Percentiles rank a stretch among this genome's conserved stretches.
Evolutionary conservation across 2,113 vertebrate species (phyloP).

Genomic region (Anoplopoma fimbria): DNA sequence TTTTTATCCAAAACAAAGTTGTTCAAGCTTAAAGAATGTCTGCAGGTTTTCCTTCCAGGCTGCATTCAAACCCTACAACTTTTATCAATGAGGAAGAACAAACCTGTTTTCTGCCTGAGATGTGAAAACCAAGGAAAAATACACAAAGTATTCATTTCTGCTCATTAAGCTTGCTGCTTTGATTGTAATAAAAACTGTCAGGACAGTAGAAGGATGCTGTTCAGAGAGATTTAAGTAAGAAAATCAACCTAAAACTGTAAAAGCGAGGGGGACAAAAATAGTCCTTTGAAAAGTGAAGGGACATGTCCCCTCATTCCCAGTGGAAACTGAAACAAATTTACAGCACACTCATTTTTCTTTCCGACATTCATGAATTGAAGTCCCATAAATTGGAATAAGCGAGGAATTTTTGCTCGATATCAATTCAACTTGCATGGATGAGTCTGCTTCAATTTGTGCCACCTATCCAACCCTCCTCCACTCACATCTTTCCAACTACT

Average conservation of each 20-base stretch:
- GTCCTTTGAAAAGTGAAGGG: neutral
- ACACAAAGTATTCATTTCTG: neutral
- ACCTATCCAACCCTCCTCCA: neutral
- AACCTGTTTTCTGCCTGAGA: neutral
- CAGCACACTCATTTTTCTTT: constrained; percentile 21
- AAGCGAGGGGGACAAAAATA: neutral
- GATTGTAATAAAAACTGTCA: neutral
- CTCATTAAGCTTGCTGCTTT: neutral
- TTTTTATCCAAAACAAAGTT: neutral
- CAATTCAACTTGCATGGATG: neutral
- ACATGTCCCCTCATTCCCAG: neutral
- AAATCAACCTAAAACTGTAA: neutral
- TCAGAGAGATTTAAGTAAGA: neutral
- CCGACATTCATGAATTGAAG: constrained; percentile 18
- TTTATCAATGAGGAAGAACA: neutral
- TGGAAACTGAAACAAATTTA: constrained; percentile 18
- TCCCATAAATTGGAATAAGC: neutral
- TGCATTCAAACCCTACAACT: neutral
- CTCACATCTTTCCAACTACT: neutral
- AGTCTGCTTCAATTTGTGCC: neutral
- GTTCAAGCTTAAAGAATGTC: neutral
- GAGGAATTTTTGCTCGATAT: neutral
- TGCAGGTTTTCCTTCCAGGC: neutral
- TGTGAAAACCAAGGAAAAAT: neutral
- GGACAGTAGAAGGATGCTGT: neutral